Base-by-base conservation (phyloP, 1,140 invertebrate species). In the Drosophila serrata region DNA sequence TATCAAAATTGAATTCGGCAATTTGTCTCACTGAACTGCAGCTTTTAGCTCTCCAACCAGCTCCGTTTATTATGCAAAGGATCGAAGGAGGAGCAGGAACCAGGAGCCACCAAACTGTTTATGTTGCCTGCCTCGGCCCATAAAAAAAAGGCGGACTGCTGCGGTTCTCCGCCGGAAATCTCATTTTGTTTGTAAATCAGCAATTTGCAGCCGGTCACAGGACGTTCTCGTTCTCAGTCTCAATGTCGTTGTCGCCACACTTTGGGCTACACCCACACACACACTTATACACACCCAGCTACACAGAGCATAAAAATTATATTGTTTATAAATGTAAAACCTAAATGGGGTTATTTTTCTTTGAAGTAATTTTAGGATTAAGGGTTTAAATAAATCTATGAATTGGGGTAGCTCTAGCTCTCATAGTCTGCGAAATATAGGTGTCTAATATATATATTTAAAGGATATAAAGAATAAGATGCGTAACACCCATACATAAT, bases 111-210 rank as follows among this genome's bases (percentile, higher is more conserved):
- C 60, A 86, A 77, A 85, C 72, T 77, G 76, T 76, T 82, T 82
- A 82, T 79, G 75, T 62, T 62, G 68, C 45, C 62, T 61, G 75
- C 56, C 37, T 65, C 13, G 65, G 27, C 58, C 64, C 80, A 79
- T 86, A 86, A 78, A 78, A 76, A 76, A 84, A 68, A 67, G 49
- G 56, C 42, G 42, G 75, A 78, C 57, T 45, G 81, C 74, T 55
- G 81, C 74, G 69, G 58, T 61, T 67, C 74, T 51, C 45, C 70
- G 70, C 42, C 73, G 80, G 58, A 87, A 87, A 88, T 88, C 84
- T 85, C 81, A 88, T 88, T 88, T 88, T 88, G 85, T 88, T 88
- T 88, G 84, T 88, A 88, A 88, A 88, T 88, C 84, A 88, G 84
- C 84, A 90, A 88, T 88, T 88, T 88, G 49, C 77, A 87, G 85